phyloP scores from a whole-genome alignment of 2,113 vertebrate genomes.

The Petaurus breviceps region DNA sequence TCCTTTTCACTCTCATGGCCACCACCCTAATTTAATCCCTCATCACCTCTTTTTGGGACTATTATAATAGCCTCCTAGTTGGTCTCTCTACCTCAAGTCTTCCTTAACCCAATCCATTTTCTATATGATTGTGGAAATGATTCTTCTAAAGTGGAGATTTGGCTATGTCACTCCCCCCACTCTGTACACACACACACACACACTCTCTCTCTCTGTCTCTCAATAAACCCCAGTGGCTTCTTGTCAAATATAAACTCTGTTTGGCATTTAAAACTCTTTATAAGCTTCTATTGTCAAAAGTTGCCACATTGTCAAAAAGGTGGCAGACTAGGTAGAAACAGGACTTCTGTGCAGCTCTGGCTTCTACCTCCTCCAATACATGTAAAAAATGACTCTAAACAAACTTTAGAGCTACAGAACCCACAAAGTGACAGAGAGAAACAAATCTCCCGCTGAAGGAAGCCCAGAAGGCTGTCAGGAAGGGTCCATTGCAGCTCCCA shows the following conservation, averaged over 20 bases:
- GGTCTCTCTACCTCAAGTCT: neutral
- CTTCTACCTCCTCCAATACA: no score
- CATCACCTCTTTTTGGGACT: neutral
- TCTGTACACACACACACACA: no score
- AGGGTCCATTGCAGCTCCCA: no score
- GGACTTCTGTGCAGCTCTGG: no score
- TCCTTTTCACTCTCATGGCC: neutral
- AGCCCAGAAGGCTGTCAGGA: no score
- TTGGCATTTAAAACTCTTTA: neutral
- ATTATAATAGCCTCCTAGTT: neutral
- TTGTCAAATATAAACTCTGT: neutral
- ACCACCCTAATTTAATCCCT: neutral
- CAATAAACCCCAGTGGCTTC: neutral
- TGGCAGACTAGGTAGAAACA: neutral
- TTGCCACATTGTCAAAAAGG: neutral
- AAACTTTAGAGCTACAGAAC: no score
- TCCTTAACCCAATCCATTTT: neutral
- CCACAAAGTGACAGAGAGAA: no score
- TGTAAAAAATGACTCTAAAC: no score
- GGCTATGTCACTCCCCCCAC: neutral
- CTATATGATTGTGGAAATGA: neutral
- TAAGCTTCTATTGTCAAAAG: neutral
- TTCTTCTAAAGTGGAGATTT: neutral
- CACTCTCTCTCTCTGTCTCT: no score
- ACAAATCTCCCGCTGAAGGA: no score